Conservation (phyloP, 1,140 invertebrate genomes). For the Lasioglossum baleicum region DNA sequence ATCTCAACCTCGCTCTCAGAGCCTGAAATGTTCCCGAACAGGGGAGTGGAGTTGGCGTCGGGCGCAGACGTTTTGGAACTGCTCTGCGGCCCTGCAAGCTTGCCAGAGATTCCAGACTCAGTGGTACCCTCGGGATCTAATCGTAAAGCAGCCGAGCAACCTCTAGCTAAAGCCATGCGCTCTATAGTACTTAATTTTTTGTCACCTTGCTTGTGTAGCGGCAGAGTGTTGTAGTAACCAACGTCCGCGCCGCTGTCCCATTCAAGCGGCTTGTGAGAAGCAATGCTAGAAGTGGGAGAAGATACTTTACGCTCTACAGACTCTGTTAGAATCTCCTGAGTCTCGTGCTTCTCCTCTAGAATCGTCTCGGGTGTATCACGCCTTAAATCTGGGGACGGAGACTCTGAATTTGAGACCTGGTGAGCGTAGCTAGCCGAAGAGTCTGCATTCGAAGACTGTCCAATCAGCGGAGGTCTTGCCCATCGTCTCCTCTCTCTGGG, state of each 20-base stretch:
- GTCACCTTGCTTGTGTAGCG: constrained; percentile 74
- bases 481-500: constrained; percentile 73
- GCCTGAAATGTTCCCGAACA: constrained; percentile 62
- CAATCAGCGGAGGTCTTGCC: constrained; percentile 73
- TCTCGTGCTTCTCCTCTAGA: constrained; percentile 63
- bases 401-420: constrained; percentile 55
- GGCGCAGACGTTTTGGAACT: constrained; percentile 52
- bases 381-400: constrained; percentile 60
- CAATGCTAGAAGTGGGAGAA: constrained; percentile 84
- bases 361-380: constrained; percentile 45
- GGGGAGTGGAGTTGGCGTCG: constrained; percentile 72
- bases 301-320: constrained; percentile 66
- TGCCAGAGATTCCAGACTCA: constrained; percentile 54
- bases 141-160: constrained; percentile 72
- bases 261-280: constrained; percentile 84
- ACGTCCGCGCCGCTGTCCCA: constrained; percentile 90
- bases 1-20: constrained; percentile 77
- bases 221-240: constrained; percentile 82
- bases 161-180: constrained; percentile 79
- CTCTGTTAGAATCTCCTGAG: constrained; percentile 52
- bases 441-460: constrained; percentile 67
- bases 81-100: constrained; percentile 36
- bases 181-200: constrained; percentile 82
- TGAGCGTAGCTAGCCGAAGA: constrained; percentile 55
- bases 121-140: constrained; percentile 78